Percentiles rank a stretch among this genome's conserved stretches.
These are phyloP conservation scores for Plemyria rubiginata DNA, from an alignment of 2,888 invertebrate species.

Conservation along the genomic window DNA sequence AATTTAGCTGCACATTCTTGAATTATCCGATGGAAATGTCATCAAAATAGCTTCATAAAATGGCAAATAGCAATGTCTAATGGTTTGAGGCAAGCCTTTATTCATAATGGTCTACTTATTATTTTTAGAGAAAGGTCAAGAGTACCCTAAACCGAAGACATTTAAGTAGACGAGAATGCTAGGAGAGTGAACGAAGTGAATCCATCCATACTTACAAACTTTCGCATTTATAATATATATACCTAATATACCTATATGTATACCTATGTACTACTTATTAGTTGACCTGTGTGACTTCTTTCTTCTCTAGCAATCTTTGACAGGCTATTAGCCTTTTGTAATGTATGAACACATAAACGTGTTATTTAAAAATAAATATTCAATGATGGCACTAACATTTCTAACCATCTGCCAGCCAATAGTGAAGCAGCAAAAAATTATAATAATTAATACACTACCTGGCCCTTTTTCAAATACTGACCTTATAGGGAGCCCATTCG, in stretches of 20 bases:
- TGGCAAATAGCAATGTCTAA: not conserved
- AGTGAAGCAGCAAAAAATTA: constrained; percentile 60
- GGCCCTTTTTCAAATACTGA: constrained; percentile 61
- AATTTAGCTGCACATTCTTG: constrained; percentile 31
- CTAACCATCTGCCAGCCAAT: constrained; percentile 66
- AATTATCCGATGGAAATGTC: constrained; percentile 35
- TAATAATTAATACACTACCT: constrained; percentile 57
- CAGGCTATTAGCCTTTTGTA: constrained; percentile 10
- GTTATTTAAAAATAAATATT: constrained; percentile 40
- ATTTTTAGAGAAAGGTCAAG: no score
- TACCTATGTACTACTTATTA: not conserved
- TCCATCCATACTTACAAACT: no score
- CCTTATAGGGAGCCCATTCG: constrained; percentile 74
- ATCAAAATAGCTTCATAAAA: not conserved
- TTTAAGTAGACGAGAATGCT: no score
- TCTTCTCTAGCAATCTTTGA: not conserved
- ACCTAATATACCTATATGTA: no score
- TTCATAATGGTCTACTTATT: no score
- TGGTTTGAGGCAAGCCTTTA: constrained; percentile 5
- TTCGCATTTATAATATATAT: no score
- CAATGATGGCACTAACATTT: constrained; percentile 26
- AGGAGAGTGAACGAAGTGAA: no score
- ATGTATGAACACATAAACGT: constrained; percentile 7
- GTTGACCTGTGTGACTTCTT: not conserved
- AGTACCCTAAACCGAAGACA: no score